phyloP scores from a whole-genome alignment of 2,888 invertebrate species.

The Tiphia femorata region DNA sequence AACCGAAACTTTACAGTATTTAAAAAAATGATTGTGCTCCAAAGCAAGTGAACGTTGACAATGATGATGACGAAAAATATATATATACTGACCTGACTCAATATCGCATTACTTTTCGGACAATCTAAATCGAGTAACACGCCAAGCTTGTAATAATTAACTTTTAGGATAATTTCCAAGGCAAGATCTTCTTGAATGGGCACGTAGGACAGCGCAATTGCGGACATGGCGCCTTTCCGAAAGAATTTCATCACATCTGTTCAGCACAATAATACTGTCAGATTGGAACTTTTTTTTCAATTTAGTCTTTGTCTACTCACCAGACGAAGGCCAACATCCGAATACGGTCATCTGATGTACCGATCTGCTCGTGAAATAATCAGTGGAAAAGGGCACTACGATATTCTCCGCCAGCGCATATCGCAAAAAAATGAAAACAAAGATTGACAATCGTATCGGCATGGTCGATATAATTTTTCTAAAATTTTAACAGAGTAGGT shows the following conservation, averaged over 20 bases:
- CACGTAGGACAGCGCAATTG: conserved; percentile 31
- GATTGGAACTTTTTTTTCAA: not conserved
- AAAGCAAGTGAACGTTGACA: too few relatives aligned
- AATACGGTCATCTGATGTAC: conserved; percentile 40
- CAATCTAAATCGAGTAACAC: conserved; percentile 54
- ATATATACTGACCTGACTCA: conserved; percentile 43
- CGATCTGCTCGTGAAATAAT: conserved; percentile 39
- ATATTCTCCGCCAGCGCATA: not conserved
- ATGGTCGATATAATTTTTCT: too few relatives aligned
- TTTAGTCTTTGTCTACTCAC: conserved; percentile 9
- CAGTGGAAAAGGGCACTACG: conserved; percentile 21
- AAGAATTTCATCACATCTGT: conserved; percentile 36
- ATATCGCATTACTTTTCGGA: conserved; percentile 36
- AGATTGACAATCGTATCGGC: not conserved
- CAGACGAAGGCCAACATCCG: conserved; percentile 39
- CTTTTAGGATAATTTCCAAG: conserved; percentile 39
- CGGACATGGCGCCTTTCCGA: conserved; percentile 21
- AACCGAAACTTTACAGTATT: not conserved
- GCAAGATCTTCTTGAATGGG: conserved; percentile 32
- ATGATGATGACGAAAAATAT: too few relatives aligned
- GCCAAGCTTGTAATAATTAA: conserved; percentile 51
- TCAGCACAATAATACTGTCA: not conserved
- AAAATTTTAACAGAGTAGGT: too few relatives aligned
- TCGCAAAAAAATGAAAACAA: not conserved
- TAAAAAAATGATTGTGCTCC: not conserved